Percentiles rank a stretch among this genome's conserved stretches.
phyloP scores from a whole-genome alignment of 2,797 vertebrate species.

The Erithacus rubecula region DNA sequence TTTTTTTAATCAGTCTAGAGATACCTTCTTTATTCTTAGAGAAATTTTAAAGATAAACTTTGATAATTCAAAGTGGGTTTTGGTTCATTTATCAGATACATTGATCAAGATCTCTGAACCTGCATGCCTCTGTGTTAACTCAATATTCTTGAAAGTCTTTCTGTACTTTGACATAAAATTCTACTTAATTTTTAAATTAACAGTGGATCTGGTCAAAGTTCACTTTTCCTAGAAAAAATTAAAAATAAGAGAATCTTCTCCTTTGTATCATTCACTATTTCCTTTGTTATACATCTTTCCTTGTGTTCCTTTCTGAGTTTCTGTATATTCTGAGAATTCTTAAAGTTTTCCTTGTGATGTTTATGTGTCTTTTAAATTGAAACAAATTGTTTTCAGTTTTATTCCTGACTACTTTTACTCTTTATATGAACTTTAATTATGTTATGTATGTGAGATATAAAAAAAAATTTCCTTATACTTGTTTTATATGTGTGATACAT shows the following conservation, averaged over 20 bases:
- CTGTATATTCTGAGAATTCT: not conserved
- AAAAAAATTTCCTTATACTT: not conserved
- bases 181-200: not conserved
- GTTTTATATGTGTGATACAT: not conserved
- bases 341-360: not conserved
- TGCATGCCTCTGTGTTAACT: not conserved
- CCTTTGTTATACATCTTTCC: not conserved
- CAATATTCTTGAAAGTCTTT: not conserved
- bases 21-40: not conserved
- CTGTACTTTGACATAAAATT: not conserved
- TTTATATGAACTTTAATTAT: not conserved
- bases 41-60: not conserved
- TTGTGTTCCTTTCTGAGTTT: not conserved
- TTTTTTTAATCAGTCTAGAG: not conserved
- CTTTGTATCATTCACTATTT: not conserved
- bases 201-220: not conserved
- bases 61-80: not conserved
- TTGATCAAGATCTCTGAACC: not conserved
- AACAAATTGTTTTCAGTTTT: not conserved
- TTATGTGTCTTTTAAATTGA: not conserved
- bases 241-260: not conserved
- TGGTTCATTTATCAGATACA: not conserved
- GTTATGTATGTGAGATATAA: rapidly evolving
- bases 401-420: not conserved
- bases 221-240: not conserved